Evolutionary conservation across 2,113 vertebrate genomes (phyloP).

Genomic region (Vidua macroura): DNA sequence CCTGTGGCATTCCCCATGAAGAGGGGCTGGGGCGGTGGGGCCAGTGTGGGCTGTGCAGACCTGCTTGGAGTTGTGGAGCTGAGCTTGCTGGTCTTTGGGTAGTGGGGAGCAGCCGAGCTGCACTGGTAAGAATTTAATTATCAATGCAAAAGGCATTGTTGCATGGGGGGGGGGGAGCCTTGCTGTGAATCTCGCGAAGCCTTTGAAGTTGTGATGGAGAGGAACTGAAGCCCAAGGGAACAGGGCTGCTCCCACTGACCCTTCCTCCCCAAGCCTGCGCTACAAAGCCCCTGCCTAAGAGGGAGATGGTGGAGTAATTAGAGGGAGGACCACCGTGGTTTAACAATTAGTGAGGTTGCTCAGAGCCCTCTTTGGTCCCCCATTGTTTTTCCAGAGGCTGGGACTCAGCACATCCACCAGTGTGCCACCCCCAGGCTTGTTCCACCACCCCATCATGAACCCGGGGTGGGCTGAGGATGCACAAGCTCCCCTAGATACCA

Average conservation of each 20-base stretch:
- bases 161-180: neutral
- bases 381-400: neutral
- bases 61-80: fast-evolving
- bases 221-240: conserved; percentile 58
- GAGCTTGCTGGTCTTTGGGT: neutral
- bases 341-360: conserved; percentile 29
- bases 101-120: neutral
- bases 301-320: neutral
- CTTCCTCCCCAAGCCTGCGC: neutral
- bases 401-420: neutral
- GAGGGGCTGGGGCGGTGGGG: neutral
- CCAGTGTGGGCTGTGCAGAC: neutral
- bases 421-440: neutral
- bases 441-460: neutral
- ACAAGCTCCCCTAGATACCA: neutral
- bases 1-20: fast-evolving
- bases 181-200: conserved; percentile 55
- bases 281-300: conserved; percentile 34
- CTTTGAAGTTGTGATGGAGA: conserved; percentile 64
- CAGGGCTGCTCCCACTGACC: conserved; percentile 55
- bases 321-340: neutral
- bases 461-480: neutral
- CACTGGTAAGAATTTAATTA: conserved; percentile 23
- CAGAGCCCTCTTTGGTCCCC: neutral
- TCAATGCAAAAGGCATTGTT: conserved; percentile 21